Conservation (phyloP, 2,113 vertebrate genomes). For the Sprattus sprattus region DNA sequence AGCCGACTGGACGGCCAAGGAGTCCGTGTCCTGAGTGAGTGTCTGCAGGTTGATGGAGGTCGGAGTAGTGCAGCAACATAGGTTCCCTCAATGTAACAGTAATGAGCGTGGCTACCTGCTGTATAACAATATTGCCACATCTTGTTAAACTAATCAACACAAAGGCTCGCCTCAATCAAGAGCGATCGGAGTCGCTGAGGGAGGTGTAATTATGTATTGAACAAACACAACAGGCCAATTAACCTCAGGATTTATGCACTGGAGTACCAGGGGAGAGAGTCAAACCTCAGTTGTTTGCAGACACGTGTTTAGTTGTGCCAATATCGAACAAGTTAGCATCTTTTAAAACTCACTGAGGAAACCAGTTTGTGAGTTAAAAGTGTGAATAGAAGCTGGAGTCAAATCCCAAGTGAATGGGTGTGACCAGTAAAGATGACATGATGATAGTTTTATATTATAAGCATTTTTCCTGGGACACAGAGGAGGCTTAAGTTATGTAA, state of each 20-base stretch:
- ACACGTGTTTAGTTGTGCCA: not conserved
- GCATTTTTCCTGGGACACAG: too few species aligned
- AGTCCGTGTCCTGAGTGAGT: not conserved
- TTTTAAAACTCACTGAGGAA: not conserved
- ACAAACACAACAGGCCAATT: constrained; percentile 21
- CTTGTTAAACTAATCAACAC: constrained; percentile 7
- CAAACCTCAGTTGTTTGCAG: not conserved
- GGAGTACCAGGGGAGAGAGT: not conserved
- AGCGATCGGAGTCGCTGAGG: not conserved
- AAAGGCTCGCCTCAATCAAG: constrained; percentile 6
- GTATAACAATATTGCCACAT: not conserved
- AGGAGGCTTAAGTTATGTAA: too few species aligned
- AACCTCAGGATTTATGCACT: not conserved
- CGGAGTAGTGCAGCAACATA: not conserved
- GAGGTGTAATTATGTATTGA: constrained; percentile 20
- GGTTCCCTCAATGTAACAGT: not conserved
- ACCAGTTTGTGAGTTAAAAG: not conserved
- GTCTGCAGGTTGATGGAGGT: not conserved
- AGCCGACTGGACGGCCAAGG: not conserved
- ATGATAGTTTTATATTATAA: too few species aligned
- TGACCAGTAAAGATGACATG: too few species aligned
- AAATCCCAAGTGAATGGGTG: too few species aligned
- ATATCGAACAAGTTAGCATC: not conserved
- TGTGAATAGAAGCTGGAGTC: not conserved
- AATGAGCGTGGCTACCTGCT: not conserved